Percentiles rank a stretch among this genome's conserved stretches.
These are phyloP conservation scores for Morpho deidamia DNA, from an alignment of 2,888 invertebrate genomes.

Conservation along the genomic window DNA sequence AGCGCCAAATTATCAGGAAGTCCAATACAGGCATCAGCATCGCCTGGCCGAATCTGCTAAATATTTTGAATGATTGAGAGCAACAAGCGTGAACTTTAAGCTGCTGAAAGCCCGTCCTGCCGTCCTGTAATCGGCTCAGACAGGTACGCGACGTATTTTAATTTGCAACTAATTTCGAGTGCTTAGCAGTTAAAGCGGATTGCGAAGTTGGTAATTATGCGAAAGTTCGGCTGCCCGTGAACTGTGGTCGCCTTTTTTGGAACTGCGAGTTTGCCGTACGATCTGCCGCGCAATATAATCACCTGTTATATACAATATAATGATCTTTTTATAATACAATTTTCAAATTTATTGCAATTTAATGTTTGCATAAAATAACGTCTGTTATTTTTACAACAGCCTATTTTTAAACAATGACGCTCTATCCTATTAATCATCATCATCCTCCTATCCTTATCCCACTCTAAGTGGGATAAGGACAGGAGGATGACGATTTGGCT, in stretches of 20 bases:
- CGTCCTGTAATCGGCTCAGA: conserved; percentile 60
- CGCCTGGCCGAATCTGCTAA: not conserved
- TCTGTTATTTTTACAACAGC: too few relatives aligned
- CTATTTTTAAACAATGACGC: too few relatives aligned
- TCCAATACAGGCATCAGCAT: too few relatives aligned
- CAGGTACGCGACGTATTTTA: conserved; percentile 55
- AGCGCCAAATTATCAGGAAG: too few relatives aligned
- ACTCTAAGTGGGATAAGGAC: too few relatives aligned
- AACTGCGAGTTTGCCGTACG: conserved; percentile 12
- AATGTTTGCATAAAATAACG: too few relatives aligned
- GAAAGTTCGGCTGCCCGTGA: conserved; percentile 37
- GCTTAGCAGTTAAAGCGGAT: conserved; percentile 62
- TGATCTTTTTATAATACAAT: not conserved
- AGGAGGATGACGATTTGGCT: too few relatives aligned
- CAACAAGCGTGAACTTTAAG: conserved; percentile 13
- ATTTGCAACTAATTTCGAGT: conserved; percentile 61
- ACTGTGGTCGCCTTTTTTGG: conserved; percentile 27
- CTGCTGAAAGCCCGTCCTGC: conserved; percentile 24
- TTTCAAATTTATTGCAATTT: too few relatives aligned
- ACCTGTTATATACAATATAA: too few relatives aligned
- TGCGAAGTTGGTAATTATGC: conserved; percentile 59
- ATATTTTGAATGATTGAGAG: not conserved
- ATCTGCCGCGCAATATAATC: conserved; percentile 5
- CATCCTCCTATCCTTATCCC: too few relatives aligned
- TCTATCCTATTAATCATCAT: too few relatives aligned